These are phyloP conservation scores for Xiphorhynchus elegans DNA, from an alignment of 2,113 vertebrate genomes.

Conservation along the genomic window DNA sequence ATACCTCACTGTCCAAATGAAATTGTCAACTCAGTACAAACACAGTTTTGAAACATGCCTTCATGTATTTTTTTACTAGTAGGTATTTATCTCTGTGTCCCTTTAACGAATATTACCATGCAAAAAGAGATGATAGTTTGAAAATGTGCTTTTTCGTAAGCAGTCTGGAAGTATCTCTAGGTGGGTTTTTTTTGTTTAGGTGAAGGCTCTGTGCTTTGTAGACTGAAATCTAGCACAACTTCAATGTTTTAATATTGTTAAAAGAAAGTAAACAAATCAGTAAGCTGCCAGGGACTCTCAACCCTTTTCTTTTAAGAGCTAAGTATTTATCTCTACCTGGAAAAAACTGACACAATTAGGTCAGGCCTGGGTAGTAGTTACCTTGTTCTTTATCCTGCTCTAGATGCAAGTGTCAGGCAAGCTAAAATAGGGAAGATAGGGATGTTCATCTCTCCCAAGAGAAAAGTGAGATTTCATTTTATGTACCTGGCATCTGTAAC, in stretches of 20 bases:
- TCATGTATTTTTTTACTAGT: not conserved
- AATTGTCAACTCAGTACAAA: not conserved
- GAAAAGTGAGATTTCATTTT: not conserved
- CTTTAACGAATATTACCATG: not conserved
- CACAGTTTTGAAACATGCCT: not conserved
- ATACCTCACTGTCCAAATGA: not conserved
- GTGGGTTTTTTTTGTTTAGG: not conserved
- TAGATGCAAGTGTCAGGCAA: not conserved
- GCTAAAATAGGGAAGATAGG: not conserved
- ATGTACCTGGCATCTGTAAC: not conserved
- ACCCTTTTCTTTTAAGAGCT: not conserved
- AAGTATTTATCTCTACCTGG: conserved; percentile 11
- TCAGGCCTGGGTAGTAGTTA: conserved; percentile 23
- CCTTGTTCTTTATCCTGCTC: conserved; percentile 15
- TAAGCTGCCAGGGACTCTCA: conserved; percentile 6
- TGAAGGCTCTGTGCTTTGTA: not conserved
- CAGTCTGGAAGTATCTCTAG: not conserved
- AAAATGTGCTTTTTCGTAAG: not conserved
- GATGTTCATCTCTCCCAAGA: not conserved
- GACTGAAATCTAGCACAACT: not conserved
- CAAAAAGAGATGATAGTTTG: not conserved
- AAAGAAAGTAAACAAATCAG: conserved; percentile 45
- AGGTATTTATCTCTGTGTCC: not conserved
- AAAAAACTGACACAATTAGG: conserved; percentile 37
- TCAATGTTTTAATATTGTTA: not conserved